Conservation (phyloP, 2,888 invertebrate species). For the Formica aserva region DNA sequence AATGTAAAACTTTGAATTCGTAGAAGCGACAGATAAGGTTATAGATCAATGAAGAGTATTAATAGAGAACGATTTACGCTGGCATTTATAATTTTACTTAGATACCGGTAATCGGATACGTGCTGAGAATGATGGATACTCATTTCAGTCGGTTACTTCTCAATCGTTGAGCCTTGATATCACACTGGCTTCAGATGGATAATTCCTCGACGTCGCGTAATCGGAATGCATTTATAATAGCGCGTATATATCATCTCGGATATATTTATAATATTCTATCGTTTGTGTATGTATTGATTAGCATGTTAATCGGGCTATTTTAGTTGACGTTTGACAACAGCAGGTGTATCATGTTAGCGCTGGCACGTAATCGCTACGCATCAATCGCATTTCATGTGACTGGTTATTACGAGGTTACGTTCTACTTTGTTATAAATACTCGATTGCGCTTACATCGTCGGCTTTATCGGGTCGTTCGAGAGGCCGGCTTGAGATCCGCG, state of each 20-base stretch:
- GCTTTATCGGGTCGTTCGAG: conserved; percentile 43
- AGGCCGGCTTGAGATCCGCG: conserved; percentile 2
- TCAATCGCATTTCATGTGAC: conserved; percentile 38
- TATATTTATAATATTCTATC: conserved; percentile 34
- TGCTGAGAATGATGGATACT: conserved; percentile 79
- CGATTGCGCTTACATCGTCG: conserved; percentile 35
- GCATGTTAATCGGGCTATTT: conserved; percentile 32
- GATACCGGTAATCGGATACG: conserved; percentile 70
- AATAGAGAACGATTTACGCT: conserved; percentile 49
- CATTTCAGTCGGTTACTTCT: conserved; percentile 76
- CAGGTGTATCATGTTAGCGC: conserved; percentile 26
- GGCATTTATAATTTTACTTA: conserved; percentile 42
- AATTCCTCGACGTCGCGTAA: conserved; percentile 51
- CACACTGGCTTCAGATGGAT: conserved; percentile 55
- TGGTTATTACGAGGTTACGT: conserved; percentile 60
- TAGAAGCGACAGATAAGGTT: neutral
- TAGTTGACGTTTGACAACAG: neutral
- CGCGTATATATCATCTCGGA: neutral
- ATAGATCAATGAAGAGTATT: conserved; percentile 36
- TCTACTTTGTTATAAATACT: conserved; percentile 65
- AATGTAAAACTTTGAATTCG: conserved; percentile 10
- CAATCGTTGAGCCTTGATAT: conserved; percentile 78
- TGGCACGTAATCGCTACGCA: conserved; percentile 35
- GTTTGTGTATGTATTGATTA: conserved; percentile 44
- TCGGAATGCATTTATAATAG: conserved; percentile 47